These are phyloP conservation scores for Pachyrhynchus sulphureomaculatus DNA, from an alignment of 1,140 invertebrate genomes.

Conservation along the genomic window DNA sequence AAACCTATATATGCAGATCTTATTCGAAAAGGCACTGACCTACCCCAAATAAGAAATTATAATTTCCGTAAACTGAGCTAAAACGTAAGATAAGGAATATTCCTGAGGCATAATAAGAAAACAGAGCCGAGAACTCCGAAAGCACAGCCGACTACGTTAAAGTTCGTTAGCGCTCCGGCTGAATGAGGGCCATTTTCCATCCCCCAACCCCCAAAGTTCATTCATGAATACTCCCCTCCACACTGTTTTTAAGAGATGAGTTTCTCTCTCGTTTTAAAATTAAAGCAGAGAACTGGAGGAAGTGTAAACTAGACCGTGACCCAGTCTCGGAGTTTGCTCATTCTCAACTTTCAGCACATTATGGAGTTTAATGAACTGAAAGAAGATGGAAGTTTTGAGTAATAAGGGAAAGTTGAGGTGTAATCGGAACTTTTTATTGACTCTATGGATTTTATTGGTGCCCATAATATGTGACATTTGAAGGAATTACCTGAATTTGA, in stretches of 20 bases:
- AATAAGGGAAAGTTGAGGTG: constrained; percentile 25
- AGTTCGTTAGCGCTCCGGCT: constrained; percentile 23
- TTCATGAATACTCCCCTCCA: constrained; percentile 24
- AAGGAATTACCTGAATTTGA: too few species aligned
- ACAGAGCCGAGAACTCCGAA: constrained; percentile 19
- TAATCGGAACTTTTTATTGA: constrained; percentile 4
- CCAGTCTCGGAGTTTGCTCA: constrained; percentile 18
- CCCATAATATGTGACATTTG: too few species aligned
- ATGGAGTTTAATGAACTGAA: constrained; percentile 28
- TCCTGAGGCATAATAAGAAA: constrained; percentile 21
- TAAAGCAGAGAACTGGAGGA: constrained; percentile 26
- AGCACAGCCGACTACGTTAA: constrained; percentile 19
- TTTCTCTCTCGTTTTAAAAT: constrained; percentile 31
- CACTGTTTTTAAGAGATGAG: constrained; percentile 31
- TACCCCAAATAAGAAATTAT: constrained; percentile 4
- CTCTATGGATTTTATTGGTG: not conserved
- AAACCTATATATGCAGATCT: too few species aligned
- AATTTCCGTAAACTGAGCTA: not conserved
- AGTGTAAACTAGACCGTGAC: constrained; percentile 33
- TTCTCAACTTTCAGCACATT: constrained; percentile 29
- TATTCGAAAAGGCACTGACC: too few species aligned
- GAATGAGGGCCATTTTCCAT: constrained; percentile 11
- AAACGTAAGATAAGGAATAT: constrained; percentile 4
- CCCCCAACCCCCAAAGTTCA: constrained; percentile 1
- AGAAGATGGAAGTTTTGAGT: constrained; percentile 14